Evolutionary conservation across 2,888 invertebrate species (phyloP).

Genomic region (Mactromeris polynyma): DNA sequence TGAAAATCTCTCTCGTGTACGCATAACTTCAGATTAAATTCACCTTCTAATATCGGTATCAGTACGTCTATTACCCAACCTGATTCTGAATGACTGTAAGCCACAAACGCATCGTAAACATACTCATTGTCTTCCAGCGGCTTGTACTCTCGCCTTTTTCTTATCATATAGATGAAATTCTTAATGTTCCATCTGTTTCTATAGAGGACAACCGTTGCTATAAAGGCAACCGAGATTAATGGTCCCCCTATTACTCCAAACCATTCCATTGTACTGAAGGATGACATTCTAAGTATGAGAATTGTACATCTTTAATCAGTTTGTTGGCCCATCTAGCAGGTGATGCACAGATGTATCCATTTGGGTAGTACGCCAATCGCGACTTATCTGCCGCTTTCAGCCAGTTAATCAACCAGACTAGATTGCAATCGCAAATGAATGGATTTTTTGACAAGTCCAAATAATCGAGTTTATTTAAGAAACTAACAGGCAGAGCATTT

Average conservation of each 20-base stretch:
- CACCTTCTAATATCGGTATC: slow-evolving; percentile 6
- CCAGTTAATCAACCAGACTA: slow-evolving; percentile 20
- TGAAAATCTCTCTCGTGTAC: slow-evolving; percentile 29
- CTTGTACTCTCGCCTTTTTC: slow-evolving; percentile 16
- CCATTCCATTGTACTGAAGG: slow-evolving; percentile 14
- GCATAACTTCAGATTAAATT: neutral
- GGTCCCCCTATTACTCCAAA: neutral
- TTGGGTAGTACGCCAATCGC: neutral
- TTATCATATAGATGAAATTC: slow-evolving; percentile 18
- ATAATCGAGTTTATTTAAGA: neutral
- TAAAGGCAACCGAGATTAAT: neutral
- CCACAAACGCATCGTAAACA: slow-evolving; percentile 22
- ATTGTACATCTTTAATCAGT: neutral
- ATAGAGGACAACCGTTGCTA: neutral
- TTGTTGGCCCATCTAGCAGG: neutral
- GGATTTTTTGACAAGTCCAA: slow-evolving; percentile 9
- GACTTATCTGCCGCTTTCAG: neutral
- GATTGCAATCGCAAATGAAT: slow-evolving; percentile 20
- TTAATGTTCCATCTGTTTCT: slow-evolving; percentile 27
- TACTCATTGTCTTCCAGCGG: neutral
- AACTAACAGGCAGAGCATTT: neutral
- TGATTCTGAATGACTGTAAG: neutral
- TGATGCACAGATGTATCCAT: neutral
- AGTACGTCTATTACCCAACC: neutral
- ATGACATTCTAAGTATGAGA: slow-evolving; percentile 24